Percentiles rank a stretch among this genome's conserved stretches.
These are phyloP conservation scores for Brachionus plicatilis DNA, from an alignment of 1,140 invertebrate species.

Conservation along the genomic window DNA sequence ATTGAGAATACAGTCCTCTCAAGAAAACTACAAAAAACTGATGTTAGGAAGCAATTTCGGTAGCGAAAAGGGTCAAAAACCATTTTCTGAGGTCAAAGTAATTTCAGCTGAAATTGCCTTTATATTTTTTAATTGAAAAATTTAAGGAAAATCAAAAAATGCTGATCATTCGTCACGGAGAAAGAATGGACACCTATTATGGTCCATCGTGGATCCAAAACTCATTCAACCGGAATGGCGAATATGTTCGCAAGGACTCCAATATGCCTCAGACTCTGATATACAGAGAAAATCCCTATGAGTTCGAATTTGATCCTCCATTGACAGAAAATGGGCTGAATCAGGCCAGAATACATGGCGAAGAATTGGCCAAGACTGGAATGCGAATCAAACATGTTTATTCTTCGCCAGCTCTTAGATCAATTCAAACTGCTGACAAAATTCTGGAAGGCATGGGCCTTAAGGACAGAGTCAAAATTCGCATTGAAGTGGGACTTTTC, in stretches of 20 bases:
- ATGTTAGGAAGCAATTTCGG: background rate
- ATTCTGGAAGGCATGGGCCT: conserved; percentile 38
- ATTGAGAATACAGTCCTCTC: background rate
- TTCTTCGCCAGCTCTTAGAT: conserved; percentile 35
- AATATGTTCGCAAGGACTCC: conserved; percentile 16
- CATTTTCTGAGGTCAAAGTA: background rate
- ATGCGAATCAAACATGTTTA: background rate
- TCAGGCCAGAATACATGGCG: conserved; percentile 14
- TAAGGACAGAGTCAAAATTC: conserved; percentile 14
- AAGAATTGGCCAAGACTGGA: background rate
- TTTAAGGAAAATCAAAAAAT: conserved; percentile 36
- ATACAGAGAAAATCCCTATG: background rate
- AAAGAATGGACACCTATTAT: conserved; percentile 36
- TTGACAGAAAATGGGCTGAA: conserved; percentile 31
- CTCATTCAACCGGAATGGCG: conserved; percentile 4
- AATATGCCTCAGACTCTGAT: conserved; percentile 34
- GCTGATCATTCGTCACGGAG: conserved; percentile 33
- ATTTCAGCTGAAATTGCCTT: background rate
- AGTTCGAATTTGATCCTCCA: conserved; percentile 38
- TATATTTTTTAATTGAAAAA: background rate
- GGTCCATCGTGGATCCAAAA: conserved; percentile 15
- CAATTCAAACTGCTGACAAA: conserved; percentile 34
- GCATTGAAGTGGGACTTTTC: conserved; percentile 40
- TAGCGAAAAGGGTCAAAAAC: background rate
- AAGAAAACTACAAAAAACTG: background rate